A percentile compares a stretch with the other conserved stretches of the same genome.
Evolutionary conservation across 1,140 invertebrate genomes (phyloP).

Genomic region (Apis cerana): DNA sequence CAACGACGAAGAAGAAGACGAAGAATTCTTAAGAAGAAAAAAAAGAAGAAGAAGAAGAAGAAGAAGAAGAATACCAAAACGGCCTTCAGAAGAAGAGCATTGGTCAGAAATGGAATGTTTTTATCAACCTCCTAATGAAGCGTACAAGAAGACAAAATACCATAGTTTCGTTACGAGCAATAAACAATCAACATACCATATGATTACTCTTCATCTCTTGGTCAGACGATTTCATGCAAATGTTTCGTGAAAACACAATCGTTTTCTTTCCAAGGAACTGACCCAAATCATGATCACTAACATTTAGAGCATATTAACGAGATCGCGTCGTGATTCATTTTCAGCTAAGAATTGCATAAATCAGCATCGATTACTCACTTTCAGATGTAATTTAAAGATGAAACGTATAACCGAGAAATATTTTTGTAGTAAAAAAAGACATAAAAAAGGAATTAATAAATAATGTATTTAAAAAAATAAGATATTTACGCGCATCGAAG

Average conservation of each 20-base stretch:
- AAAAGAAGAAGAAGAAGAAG: not conserved
- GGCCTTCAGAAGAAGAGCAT: not conserved
- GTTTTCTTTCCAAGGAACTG: not conserved
- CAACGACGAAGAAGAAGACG: too few species aligned
- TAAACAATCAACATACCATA: not conserved
- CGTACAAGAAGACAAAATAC: not conserved
- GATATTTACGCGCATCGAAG: too few species aligned
- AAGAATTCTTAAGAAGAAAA: not conserved
- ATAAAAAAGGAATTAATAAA: not conserved
- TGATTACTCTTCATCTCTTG: not conserved
- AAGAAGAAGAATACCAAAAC: not conserved
- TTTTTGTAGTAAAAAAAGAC: too few species aligned
- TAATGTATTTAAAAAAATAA: not conserved
- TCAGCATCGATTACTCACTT: constrained; percentile 8
- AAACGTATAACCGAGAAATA: not conserved
- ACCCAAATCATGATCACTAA: constrained; percentile 33
- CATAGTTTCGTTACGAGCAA: not conserved
- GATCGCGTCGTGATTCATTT: constrained; percentile 36
- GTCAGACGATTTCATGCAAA: constrained; percentile 15
- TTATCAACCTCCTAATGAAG: not conserved
- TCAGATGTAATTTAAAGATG: not conserved
- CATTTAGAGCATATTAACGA: constrained; percentile 8
- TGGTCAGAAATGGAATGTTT: not conserved
- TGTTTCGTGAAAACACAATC: not conserved
- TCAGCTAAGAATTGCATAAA: constrained; percentile 33